Evolutionary conservation across 2,797 vertebrate species (phyloP).

Genomic region (Tapera naevia): DNA sequence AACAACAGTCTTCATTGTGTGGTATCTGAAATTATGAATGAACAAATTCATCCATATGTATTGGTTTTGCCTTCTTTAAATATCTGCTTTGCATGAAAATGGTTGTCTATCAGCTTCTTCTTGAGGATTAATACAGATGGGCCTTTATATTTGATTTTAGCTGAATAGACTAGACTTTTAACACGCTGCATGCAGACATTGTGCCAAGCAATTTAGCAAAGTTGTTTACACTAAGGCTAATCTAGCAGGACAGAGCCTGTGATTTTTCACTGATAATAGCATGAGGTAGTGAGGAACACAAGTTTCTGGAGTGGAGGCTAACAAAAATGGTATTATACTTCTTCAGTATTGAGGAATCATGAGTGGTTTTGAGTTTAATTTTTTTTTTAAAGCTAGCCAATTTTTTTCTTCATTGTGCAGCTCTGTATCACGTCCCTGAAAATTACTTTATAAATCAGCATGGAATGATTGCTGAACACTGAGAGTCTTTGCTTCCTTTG

Average conservation of each 20-base stretch:
- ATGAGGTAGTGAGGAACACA: conserved; percentile 25
- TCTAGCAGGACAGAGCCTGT: conserved; percentile 50
- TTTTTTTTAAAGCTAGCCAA: background rate
- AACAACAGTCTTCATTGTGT: conserved; percentile 60
- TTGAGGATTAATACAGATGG: conserved; percentile 65
- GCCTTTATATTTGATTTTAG: conserved; percentile 56
- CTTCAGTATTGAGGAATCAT: background rate
- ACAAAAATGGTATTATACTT: conserved; percentile 17
- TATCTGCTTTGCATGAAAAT: conserved; percentile 74
- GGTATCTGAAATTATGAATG: conserved; percentile 66
- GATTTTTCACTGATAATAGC: conserved; percentile 51
- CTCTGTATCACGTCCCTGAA: background rate
- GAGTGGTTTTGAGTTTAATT: background rate
- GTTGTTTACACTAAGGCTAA: conserved; percentile 65
- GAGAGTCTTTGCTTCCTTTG: background rate
- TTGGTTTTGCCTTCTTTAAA: conserved; percentile 43
- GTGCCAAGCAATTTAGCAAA: conserved; percentile 57
- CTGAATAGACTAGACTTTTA: conserved; percentile 44
- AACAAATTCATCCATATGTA: conserved; percentile 62
- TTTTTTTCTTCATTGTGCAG: background rate
- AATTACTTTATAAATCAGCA: background rate
- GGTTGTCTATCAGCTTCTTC: conserved; percentile 67
- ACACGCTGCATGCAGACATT: conserved; percentile 42
- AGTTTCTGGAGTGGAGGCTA: conserved; percentile 38
- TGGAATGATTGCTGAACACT: background rate